Evolutionary conservation across 1,140 invertebrate genomes (phyloP), one percentile per base, ranked within the genome.

Genomic region (Xylocopa sonorina): DNA sequence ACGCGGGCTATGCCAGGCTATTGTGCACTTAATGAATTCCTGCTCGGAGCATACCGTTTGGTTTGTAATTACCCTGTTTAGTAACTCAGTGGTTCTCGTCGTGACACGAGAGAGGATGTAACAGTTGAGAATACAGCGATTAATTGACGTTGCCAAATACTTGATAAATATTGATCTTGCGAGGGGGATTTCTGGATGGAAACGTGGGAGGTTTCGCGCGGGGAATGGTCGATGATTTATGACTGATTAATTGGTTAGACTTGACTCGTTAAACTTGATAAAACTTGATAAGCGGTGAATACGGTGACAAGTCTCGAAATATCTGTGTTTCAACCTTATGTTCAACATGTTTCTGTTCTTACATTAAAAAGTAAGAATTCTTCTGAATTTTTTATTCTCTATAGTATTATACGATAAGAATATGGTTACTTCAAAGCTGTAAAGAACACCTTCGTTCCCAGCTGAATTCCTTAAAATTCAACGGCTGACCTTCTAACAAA

Each of bases 251-350:
- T 41, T 55, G 57, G 34, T 34, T 55, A 41, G 46, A 24, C 41
- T 24, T 18, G n/a, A 64, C 24, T 64, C 18, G 18, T 48, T 32
- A 6, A 43, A 6, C 43, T 71, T 7, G 21, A n/a, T n/a, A n/a
- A n/a, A n/a, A n/a, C n/a, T n/a, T 16, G 68, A 71, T 55, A 43
- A 71, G 38, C 50, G 24, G 16, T 41, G 32, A 41, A 53, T 21
- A n/a, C 41, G 16, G 53, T 50, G 38, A 53, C 50, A 27, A 6
- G 2, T 12, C 6, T 41, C 12, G 5, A 38, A 24, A 3, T 38
- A 21, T 24, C 41, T n/a, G n/a, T n/a, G n/a, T n/a, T n/a, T n/a
- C n/a, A n/a, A n/a, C n/a, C n/a, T n/a, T n/a, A n/a, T n/a, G n/a
- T n/a, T n/a, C n/a, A n/a, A n/a, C n/a, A n/a, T n/a, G n/a, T n/a